A percentile compares a stretch with the other conserved stretches of the same genome.
phyloP scores from a whole-genome alignment of 35 echinoderm and acorn worm genomes.

The Anneissia japonica region DNA sequence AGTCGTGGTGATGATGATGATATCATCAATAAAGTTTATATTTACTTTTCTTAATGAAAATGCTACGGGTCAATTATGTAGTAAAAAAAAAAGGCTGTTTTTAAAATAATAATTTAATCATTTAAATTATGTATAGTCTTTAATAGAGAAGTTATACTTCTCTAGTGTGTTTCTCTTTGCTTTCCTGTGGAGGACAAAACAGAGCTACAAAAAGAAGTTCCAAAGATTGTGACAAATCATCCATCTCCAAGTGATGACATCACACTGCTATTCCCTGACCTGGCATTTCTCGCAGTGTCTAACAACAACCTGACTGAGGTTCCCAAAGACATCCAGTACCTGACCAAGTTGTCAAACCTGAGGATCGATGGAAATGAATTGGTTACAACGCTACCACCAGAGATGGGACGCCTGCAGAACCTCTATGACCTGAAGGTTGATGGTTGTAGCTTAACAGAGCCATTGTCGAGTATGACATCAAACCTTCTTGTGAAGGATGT shows the following conservation, averaged over 20 bases:
- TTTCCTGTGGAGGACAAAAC: background rate
- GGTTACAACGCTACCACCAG: constrained; percentile 76
- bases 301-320: constrained; percentile 72
- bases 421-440: constrained; percentile 77
- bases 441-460: constrained; percentile 58
- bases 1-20: too few species aligned
- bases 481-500: constrained; percentile 69
- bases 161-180: constrained; percentile 1
- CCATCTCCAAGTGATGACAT: constrained; percentile 41
- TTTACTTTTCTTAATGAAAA: too few species aligned
- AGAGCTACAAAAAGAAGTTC: background rate
- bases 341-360: constrained; percentile 78
- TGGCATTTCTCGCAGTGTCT: constrained; percentile 57
- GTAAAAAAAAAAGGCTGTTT: too few species aligned
- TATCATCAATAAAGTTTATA: too few species aligned
- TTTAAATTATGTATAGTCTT: too few species aligned
- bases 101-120: too few species aligned
- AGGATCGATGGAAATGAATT: constrained; percentile 71
- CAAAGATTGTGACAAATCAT: constrained; percentile 24
- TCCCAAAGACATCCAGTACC: constrained; percentile 73
- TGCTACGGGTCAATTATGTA: too few species aligned
- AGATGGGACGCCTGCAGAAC: constrained; percentile 78
- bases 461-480: constrained; percentile 47
- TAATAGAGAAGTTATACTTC: background rate
- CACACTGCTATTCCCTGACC: constrained; percentile 82